Percentiles rank a stretch among this genome's conserved stretches.
These are phyloP conservation scores for Drosophila parabipectinata DNA, from an alignment of 1,140 invertebrate species.

Conservation along the genomic window DNA sequence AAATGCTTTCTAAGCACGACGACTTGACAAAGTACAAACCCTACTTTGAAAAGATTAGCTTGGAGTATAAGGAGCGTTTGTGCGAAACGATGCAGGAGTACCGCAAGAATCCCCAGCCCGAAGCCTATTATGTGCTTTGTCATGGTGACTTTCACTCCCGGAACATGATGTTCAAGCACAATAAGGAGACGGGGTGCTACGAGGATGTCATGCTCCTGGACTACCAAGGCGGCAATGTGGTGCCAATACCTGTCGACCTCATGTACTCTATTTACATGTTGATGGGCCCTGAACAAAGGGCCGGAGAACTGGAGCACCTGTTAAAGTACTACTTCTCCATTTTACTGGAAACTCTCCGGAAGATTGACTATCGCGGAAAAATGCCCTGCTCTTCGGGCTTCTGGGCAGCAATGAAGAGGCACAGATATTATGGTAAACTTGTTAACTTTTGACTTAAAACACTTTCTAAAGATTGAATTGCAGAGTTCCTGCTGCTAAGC, in stretches of 20 bases:
- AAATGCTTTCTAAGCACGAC: constrained; percentile 30
- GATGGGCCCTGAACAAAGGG: constrained; percentile 44
- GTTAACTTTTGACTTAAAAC: not conserved
- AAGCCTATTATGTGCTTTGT: constrained; percentile 49
- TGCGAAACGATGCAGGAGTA: constrained; percentile 33
- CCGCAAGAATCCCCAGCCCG: constrained; percentile 18
- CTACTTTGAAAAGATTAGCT: constrained; percentile 32
- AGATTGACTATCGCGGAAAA: constrained; percentile 53
- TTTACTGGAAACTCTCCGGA: constrained; percentile 46
- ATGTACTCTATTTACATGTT: constrained; percentile 64
- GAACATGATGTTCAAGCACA: constrained; percentile 69
- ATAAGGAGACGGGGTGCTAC: constrained; percentile 20
- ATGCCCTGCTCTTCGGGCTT: constrained; percentile 40
- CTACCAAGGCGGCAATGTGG: constrained; percentile 52
- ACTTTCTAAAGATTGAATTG: not conserved
- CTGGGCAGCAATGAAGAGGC: constrained; percentile 26
- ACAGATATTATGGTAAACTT: constrained; percentile 43
- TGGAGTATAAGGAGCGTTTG: constrained; percentile 7
- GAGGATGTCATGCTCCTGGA: constrained; percentile 65
- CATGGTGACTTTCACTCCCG: constrained; percentile 65
- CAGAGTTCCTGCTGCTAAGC: constrained; percentile 43
- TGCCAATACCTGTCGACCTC: constrained; percentile 46
- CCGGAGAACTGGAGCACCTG: constrained; percentile 27
- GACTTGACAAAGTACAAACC: constrained; percentile 54
- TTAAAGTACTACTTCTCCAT: constrained; percentile 53